phyloP scores from a whole-genome alignment of 2,113 vertebrate species.

The Nanger granti region DNA sequence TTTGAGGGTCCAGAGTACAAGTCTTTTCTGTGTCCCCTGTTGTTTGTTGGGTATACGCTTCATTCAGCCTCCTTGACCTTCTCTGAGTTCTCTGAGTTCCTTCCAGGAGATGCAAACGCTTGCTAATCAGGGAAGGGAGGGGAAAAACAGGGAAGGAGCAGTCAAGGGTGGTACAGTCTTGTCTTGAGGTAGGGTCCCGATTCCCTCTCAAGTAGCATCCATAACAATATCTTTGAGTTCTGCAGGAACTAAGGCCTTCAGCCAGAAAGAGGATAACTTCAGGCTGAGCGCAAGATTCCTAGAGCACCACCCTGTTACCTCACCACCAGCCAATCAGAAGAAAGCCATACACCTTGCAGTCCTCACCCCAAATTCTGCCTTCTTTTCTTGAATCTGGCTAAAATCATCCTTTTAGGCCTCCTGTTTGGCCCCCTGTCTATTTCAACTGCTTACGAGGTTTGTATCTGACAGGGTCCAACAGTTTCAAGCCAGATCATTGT shows the following conservation, averaged over 20 bases:
- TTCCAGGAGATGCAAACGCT: rapidly evolving
- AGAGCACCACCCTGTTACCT: not conserved
- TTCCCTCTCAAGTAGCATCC: not conserved
- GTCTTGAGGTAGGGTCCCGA: not conserved
- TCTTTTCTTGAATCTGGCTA: not conserved
- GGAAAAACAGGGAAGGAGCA: not conserved
- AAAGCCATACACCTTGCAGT: not conserved
- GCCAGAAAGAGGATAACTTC: not conserved
- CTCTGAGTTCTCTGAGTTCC: not conserved
- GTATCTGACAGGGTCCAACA: not conserved
- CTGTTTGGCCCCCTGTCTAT: not conserved
- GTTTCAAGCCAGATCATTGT: not conserved
- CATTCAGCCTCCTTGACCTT: not conserved
- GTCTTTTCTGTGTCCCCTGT: not conserved
- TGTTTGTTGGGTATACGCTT: not conserved
- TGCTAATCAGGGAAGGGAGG: not conserved
- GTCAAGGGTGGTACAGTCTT: not conserved
- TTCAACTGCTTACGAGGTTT: not conserved
- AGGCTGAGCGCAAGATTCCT: not conserved
- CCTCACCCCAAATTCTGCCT: not conserved
- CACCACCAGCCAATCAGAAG: not conserved
- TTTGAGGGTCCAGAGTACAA: not conserved
- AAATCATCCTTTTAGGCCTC: not conserved
- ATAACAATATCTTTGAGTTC: not conserved
- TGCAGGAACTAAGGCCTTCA: not conserved